These are phyloP conservation scores for Phalacrocorax carbo DNA, from an alignment of 2,113 vertebrate genomes.

Conservation along the genomic window DNA sequence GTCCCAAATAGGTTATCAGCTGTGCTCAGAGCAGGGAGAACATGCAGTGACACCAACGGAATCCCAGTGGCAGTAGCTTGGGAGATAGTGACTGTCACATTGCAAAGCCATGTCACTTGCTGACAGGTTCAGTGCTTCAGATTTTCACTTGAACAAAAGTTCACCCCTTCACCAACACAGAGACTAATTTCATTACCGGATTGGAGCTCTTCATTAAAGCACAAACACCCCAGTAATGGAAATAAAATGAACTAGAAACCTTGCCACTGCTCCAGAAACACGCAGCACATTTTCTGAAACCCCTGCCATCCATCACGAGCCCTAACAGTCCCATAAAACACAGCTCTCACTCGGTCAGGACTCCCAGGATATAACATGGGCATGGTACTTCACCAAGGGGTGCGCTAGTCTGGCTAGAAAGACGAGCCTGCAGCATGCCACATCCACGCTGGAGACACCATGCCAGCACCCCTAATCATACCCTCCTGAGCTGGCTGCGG, in stretches of 20 bases:
- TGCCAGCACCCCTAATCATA: neutral
- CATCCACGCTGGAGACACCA: neutral
- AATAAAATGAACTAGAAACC: neutral
- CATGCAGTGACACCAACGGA: neutral
- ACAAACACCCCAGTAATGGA: neutral
- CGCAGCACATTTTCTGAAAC: neutral
- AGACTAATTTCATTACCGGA: no score
- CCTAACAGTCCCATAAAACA: neutral
- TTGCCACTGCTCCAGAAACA: neutral
- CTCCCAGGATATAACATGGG: neutral
- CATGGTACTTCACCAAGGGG: neutral
- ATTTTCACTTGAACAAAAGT: neutral
- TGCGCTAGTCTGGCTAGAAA: neutral
- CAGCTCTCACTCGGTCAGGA: fast-evolving
- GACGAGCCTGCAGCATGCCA: no score
- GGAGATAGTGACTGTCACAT: neutral
- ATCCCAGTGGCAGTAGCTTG: neutral
- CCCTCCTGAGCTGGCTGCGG: neutral
- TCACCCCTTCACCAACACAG: neutral
- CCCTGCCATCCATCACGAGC: neutral
- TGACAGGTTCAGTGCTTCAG: neutral
- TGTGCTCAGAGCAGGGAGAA: neutral
- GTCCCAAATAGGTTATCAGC: neutral
- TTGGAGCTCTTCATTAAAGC: neutral
- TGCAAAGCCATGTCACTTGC: neutral